A percentile compares a stretch with the other conserved stretches of the same genome.
Evolutionary conservation across 2,113 vertebrate species (phyloP).

Genomic region (Haliaeetus leucogaster): DNA sequence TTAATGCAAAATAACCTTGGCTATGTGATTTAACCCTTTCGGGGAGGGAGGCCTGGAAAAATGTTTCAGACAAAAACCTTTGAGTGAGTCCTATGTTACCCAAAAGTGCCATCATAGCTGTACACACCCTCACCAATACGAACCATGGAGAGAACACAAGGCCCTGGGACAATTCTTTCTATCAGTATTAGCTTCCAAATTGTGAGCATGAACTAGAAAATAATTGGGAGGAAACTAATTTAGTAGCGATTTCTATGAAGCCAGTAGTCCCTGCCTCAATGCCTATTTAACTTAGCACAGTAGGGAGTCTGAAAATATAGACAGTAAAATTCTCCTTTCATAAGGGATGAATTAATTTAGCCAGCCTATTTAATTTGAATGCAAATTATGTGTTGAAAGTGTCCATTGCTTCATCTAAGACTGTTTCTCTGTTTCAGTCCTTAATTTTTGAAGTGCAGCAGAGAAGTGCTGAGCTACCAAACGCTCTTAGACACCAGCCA

Average conservation of each 20-base stretch:
- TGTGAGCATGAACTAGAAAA: not conserved
- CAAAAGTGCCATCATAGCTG: not conserved
- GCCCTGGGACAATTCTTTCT: not conserved
- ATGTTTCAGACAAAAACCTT: not conserved
- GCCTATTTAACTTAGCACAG: conserved; percentile 19
- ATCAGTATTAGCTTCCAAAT: not conserved
- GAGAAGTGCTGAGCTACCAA: conserved; percentile 34
- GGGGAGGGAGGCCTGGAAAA: not conserved
- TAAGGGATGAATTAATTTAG: conserved; percentile 61
- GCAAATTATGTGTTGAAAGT: conserved; percentile 55
- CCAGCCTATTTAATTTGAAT: conserved; percentile 55
- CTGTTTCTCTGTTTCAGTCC: conserved; percentile 18
- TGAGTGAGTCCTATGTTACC: not conserved
- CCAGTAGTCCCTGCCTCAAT: not conserved
- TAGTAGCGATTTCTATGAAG: not conserved
- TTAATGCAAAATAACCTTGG: not conserved
- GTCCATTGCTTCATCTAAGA: conserved; percentile 48
- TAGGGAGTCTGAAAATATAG: conserved; percentile 30
- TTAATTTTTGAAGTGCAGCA: conserved; percentile 14
- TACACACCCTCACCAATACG: not conserved
- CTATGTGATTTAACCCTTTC: not conserved
- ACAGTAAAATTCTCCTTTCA: conserved; percentile 49
- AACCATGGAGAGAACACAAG: not conserved
- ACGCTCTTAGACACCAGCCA: not conserved
- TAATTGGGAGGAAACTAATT: conserved; percentile 5